Conservation (phyloP, 2,797 vertebrate species). For the Chrosomus eos region DNA sequence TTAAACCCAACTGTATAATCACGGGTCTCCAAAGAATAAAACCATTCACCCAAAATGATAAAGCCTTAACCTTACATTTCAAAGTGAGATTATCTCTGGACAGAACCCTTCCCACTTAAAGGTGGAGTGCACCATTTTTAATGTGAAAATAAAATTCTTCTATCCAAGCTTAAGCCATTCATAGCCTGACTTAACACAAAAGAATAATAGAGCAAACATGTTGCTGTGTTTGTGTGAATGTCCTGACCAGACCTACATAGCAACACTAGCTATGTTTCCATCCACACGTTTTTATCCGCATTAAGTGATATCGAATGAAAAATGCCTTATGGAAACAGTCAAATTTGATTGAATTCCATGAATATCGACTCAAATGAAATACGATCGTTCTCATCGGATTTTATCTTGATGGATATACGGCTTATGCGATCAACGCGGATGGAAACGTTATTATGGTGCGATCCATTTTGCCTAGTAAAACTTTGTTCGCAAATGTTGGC, state of each 20-base stretch:
- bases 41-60: conserved; percentile 22
- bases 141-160: neutral
- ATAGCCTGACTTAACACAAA: neutral
- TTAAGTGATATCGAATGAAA: no score
- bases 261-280: no score
- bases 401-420: no score
- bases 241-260: neutral
- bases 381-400: no score
- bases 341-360: no score
- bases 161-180: neutral
- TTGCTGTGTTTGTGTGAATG: neutral
- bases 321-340: no score
- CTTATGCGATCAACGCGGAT: no score
- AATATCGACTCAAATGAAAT: no score
- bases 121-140: neutral
- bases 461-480: no score
- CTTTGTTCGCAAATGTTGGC: no score
- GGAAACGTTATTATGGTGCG: no score
- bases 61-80: conserved; percentile 6
- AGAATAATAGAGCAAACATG: neutral
- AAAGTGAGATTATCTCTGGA: conserved; percentile 16
- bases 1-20: conserved; percentile 14
- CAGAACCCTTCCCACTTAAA: conserved; percentile 20
- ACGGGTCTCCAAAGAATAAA: conserved; percentile 14
- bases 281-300: no score